phyloP scores from a whole-genome alignment of 2,888 invertebrate species.

The Tenthredo mesomela region DNA sequence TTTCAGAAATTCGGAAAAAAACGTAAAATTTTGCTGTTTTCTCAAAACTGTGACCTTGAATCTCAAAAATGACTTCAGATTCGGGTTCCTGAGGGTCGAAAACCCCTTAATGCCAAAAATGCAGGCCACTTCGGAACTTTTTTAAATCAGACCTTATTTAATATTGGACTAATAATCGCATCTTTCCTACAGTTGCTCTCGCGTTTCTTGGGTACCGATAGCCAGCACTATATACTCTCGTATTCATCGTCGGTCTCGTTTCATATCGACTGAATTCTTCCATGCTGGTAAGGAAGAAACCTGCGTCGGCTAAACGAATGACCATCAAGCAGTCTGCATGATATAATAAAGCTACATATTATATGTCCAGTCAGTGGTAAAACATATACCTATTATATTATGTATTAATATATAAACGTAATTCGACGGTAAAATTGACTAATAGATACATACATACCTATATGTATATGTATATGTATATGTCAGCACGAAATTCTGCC shows the following conservation, averaged over 20 bases:
- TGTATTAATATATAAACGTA: not conserved
- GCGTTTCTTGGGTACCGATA: not conserved
- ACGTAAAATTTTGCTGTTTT: no score
- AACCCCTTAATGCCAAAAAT: no score
- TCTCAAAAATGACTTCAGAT: no score
- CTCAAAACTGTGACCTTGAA: no score
- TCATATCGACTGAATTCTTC: not conserved
- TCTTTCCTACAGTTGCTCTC: not conserved
- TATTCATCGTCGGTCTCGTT: not conserved
- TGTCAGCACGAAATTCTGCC: conserved; percentile 30
- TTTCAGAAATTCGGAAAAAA: no score
- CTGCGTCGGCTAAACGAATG: not conserved
- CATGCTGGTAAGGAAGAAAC: not conserved
- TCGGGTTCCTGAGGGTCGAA: no score
- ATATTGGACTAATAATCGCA: no score
- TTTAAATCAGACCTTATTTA: no score
- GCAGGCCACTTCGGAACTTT: no score
- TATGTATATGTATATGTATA: no score
- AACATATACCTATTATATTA: not conserved
- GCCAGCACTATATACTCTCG: not conserved
- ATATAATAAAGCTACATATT: not conserved
- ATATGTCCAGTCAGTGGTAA: not conserved
- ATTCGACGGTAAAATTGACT: not conserved
- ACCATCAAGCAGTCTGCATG: not conserved
- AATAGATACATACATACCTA: not conserved